Evolutionary conservation across 1,140 invertebrate genomes (phyloP), one percentile per base, ranked within the genome.

Genomic region (Aphis gossypii): DNA sequence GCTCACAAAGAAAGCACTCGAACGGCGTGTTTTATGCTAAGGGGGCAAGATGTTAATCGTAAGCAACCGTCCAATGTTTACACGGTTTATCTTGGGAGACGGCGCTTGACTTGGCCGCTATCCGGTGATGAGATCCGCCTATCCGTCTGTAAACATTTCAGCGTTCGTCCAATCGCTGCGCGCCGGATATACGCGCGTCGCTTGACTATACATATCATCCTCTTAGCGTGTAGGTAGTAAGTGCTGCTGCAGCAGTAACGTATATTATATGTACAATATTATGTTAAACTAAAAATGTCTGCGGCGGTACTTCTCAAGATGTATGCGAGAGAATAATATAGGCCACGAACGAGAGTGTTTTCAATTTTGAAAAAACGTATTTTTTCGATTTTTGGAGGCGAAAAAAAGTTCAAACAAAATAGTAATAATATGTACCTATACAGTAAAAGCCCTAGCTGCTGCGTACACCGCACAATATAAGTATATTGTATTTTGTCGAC

Each of bases 31-130:
- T 93, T 93, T 93, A 25, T 41, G 82, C 76, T 5, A 54, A 35
- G 76, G 8, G n/a, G 48, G 30, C 82, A 93, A 93, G 92, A 93
- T 93, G 92, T 93, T 93, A 93, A 93, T 93, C 92, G 68, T 83
- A 84, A 93, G 82, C 48, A 51, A 68, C 76, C 89, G 89, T 90
- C 54, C 54, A 44, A 60, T 90, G 54, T 90, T 90, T 90, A 18
- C 89, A 44, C 46, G 9, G 92, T 84, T 93, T 93, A 93, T 93
- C 92, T 93, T 93, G 82, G 76, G 48, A 92, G 92, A 83, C 76
- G n/a, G 38, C 82, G 92, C 46, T 86, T 56, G 92, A 86, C 82
- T 92, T 44, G n/a, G 18, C 68, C 46, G 90, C 68, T 83, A 35
- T 76, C 60, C 90, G 4, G 21, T 92, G 90, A 92, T 83, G 90